Percentiles rank a stretch among this genome's conserved stretches.
These are phyloP conservation scores for Mesochorus sp. DNA, from an alignment of 2,888 invertebrate species.

Conservation along the genomic window DNA sequence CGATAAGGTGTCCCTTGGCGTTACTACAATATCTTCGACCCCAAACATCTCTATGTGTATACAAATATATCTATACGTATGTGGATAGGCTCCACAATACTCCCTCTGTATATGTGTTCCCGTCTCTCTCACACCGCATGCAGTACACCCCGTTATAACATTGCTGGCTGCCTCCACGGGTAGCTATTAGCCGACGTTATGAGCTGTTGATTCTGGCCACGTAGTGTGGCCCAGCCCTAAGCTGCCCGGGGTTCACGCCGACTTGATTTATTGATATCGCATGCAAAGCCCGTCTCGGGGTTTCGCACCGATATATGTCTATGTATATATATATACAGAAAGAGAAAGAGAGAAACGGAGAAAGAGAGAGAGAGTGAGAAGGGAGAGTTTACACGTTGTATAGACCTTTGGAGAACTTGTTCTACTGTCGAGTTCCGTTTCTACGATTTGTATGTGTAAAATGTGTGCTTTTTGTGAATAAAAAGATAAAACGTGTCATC, in stretches of 20 bases:
- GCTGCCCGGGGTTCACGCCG: slow-evolving; percentile 78
- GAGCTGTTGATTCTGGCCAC: slow-evolving; percentile 82
- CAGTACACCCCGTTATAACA: slow-evolving; percentile 48
- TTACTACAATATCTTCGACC: slow-evolving; percentile 81
- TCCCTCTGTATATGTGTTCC: neutral
- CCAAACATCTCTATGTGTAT: slow-evolving; percentile 54
- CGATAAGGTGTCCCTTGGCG: slow-evolving; percentile 79
- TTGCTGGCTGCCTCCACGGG: slow-evolving; percentile 67
- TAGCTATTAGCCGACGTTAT: slow-evolving; percentile 82
- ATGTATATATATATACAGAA: slow-evolving; percentile 6
- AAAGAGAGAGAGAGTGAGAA: slow-evolving; percentile 43
- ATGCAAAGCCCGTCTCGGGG: slow-evolving; percentile 81
- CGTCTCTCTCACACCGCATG: neutral
- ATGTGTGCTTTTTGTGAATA: no score
- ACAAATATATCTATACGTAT: neutral
- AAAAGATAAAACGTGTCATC: no score
- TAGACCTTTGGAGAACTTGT: neutral
- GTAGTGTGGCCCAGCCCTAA: slow-evolving; percentile 79
- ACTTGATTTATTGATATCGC: slow-evolving; percentile 83
- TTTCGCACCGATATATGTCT: slow-evolving; percentile 67
- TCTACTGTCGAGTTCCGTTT: no score
- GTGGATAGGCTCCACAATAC: neutral
- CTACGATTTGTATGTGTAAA: no score
- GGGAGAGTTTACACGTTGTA: no score
- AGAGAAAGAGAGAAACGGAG: no score